Evolutionary conservation across 1,140 invertebrate genomes (phyloP), one percentile per base, ranked within the genome.

Genomic region (Galleria mellonella): DNA sequence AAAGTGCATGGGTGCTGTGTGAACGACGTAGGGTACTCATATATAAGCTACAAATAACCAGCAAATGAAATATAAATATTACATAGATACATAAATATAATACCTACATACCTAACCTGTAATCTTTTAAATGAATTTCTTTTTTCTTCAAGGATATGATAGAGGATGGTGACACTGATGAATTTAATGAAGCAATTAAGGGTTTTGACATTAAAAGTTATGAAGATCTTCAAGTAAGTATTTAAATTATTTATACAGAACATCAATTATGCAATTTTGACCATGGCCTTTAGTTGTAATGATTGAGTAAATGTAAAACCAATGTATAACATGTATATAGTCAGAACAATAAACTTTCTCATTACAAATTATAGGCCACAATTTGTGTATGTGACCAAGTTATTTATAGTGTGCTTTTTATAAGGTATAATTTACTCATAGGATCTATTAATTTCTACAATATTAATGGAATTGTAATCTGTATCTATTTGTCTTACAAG

Each of bases 121-220:
- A n/a, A n/a, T n/a, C n/a, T n/a, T n/a, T n/a, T n/a, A 40, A 36
- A 42, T 36, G 36, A 1, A 44, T 29, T 32, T 14, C 23, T 1
- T 31, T 42, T 35, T 15, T 49, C 43, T 51, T 30, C 43, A 28
- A 85, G 81, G 84, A 88, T 49, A 74, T 94, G 51, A 81, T 94
- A 41, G 91, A 93, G 55, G 93, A 94, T 73, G 93, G 92, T 5
- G 93, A 95, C 56, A 90, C 90, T 2, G 91, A 94, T 48, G 91
- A 94, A 73, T 91, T 93, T 55, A 88, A 92, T 62, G 90, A 92
- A 77, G 88, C 89, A 11, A 77, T 91, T n/a, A 88, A 89, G 73
- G 82, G 87, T 2, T 89, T 87, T 64, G 89, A 89, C 12, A 84
- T 90, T 23, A 83, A 89, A 43, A 90, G 85, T 52, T 89, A 89